phyloP scores from a whole-genome alignment of 2,113 vertebrate species.

The Okapia johnstoni region DNA sequence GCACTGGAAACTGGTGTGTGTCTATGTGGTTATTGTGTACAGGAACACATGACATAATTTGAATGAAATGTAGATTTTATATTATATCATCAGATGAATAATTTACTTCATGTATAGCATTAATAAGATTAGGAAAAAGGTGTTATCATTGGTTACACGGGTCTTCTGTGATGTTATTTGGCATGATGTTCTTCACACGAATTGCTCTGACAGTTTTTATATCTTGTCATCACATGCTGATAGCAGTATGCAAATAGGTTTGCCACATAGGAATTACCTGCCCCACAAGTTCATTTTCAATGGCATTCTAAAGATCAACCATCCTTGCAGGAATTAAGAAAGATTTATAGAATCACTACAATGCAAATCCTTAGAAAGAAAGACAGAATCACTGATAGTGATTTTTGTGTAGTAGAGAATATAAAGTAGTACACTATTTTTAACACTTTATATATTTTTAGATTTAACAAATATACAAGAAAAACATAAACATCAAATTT shows the following conservation, averaged over 20 bases:
- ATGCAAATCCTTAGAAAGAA: conserved; percentile 20
- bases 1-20: background rate
- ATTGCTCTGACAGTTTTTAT: conserved; percentile 67
- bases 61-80: conserved; percentile 5
- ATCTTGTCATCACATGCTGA: conserved; percentile 56
- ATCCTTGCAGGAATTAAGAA: conserved; percentile 59
- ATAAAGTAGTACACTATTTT: background rate
- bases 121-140: background rate
- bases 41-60: background rate
- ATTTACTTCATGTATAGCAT: background rate
- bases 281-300: conserved; percentile 56
- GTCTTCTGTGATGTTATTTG: conserved; percentile 37
- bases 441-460: background rate
- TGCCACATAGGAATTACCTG: conserved; percentile 61
- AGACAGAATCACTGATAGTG: background rate
- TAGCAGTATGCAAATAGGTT: conserved; percentile 60
- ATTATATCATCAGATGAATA: background rate
- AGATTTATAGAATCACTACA: conserved; percentile 50
- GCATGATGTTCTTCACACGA: conserved; percentile 46
- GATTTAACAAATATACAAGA: background rate
- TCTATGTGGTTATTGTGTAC: background rate
- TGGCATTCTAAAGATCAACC: conserved; percentile 55
- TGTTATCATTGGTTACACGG: background rate
- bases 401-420: background rate
- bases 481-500: background rate